phyloP scores from a whole-genome alignment of 2,113 vertebrate genomes.

The Oncorhynchus tshawytscha region DNA sequence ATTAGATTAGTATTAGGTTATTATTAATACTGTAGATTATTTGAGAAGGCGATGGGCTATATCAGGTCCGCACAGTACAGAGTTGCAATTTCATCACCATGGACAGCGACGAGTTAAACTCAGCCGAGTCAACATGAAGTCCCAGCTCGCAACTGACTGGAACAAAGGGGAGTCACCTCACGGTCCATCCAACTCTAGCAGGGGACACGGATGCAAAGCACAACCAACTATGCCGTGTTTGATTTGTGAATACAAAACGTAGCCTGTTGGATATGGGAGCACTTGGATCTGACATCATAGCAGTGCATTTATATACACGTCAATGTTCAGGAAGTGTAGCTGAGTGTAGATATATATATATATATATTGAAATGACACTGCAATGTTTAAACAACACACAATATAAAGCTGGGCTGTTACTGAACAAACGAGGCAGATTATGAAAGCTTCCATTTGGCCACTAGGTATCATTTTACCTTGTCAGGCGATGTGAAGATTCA shows the following conservation, averaged over 20 bases:
- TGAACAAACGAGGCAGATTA: not conserved
- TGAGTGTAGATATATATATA: no score
- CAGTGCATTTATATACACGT: no score
- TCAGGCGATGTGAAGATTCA: not conserved
- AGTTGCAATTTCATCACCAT: slow-evolving; percentile 62
- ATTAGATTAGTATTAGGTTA: no score
- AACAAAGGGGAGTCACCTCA: not conserved
- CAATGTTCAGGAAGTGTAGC: no score
- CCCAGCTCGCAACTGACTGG: not conserved
- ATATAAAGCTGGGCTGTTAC: not conserved
- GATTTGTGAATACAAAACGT: slow-evolving; percentile 49
- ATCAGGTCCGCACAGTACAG: not conserved
- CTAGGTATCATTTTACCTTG: not conserved
- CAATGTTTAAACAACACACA: not conserved
- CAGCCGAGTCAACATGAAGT: slow-evolving; percentile 11
- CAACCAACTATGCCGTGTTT: slow-evolving; percentile 35
- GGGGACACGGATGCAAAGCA: slow-evolving; percentile 36
- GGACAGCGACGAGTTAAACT: slow-evolving; percentile 57
- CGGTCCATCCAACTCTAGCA: not conserved
- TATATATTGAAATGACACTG: no score
- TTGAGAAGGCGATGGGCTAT: no score
- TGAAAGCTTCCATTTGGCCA: not conserved
- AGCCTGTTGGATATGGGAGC: slow-evolving; percentile 21
- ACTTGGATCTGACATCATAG: not conserved
- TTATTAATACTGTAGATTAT: no score